A percentile compares a stretch with the other conserved stretches of the same genome.
These are phyloP conservation scores for Drosophila merina DNA, from an alignment of 2,888 invertebrate species.

Conservation along the genomic window DNA sequence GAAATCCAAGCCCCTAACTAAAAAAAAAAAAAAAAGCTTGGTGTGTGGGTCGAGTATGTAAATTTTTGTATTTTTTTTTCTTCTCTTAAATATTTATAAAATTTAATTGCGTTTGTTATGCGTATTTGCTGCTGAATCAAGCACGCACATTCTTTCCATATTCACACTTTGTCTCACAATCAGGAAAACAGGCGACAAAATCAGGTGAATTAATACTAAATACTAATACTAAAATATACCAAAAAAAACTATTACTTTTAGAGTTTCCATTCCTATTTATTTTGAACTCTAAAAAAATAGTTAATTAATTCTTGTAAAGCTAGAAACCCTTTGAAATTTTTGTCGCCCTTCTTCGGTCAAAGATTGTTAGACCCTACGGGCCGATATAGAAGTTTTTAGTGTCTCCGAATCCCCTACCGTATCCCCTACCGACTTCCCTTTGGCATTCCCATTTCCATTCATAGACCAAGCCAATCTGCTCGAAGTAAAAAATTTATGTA, in stretches of 20 bases:
- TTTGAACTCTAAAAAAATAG: too few species aligned
- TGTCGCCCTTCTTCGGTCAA: conserved; percentile 1
- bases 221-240: too few species aligned
- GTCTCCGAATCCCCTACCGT: background rate
- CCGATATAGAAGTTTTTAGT: background rate
- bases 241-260: too few species aligned
- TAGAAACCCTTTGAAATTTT: background rate
- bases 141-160: conserved; percentile 65
- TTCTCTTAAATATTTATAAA: conserved; percentile 73
- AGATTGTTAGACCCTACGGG: background rate
- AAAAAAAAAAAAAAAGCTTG: conserved; percentile 1
- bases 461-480: conserved; percentile 60
- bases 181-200: too few species aligned
- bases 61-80: conserved; percentile 49
- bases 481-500: conserved; percentile 48
- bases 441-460: conserved; percentile 37
- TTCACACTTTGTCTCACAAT: conserved; percentile 58
- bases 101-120: conserved; percentile 73
- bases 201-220: too few species aligned
- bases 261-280: too few species aligned
- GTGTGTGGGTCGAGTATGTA: conserved; percentile 61
- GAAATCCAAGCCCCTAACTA: background rate
- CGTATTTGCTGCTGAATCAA: conserved; percentile 54
- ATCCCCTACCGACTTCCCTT: background rate
- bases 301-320: background rate